phyloP scores from a whole-genome alignment of 2,888 invertebrate genomes.

The Adineta ricciae region DNA sequence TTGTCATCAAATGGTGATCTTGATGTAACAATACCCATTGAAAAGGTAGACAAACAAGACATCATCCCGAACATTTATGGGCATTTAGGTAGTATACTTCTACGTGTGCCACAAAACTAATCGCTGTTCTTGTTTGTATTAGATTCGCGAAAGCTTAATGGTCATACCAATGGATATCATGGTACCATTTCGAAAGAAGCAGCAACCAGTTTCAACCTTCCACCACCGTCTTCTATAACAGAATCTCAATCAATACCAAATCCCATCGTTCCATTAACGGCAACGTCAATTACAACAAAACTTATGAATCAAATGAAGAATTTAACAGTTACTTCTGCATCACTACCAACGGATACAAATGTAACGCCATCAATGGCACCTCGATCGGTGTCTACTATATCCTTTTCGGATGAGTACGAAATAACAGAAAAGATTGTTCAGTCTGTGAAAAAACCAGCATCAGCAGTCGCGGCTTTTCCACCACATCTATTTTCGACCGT shows the following conservation, averaged over 20 bases:
- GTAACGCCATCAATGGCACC: not conserved
- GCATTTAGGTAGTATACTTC: not conserved
- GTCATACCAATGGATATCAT: not conserved
- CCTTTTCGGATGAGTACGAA: not conserved
- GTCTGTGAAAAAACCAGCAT: not conserved
- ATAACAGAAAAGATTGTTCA: not conserved
- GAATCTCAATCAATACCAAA: not conserved
- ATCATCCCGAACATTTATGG: not conserved
- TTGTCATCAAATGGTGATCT: not conserved
- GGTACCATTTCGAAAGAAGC: not conserved
- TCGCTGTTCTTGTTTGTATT: not conserved
- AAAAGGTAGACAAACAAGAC: not conserved
- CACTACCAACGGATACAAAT: not conserved
- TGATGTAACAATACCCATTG: not conserved
- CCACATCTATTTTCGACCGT: not conserved
- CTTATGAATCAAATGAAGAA: slow-evolving; percentile 9
- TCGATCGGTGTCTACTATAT: not conserved
- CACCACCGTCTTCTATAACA: not conserved
- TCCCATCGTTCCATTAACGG: not conserved
- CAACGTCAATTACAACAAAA: not conserved
- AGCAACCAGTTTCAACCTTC: not conserved
- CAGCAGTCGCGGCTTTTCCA: not conserved
- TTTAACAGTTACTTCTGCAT: not conserved
- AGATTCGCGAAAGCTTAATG: not conserved
- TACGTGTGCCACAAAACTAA: too few species aligned